phyloP scores from a whole-genome alignment of 2,888 invertebrate species.

The Agapostemon virescens region DNA sequence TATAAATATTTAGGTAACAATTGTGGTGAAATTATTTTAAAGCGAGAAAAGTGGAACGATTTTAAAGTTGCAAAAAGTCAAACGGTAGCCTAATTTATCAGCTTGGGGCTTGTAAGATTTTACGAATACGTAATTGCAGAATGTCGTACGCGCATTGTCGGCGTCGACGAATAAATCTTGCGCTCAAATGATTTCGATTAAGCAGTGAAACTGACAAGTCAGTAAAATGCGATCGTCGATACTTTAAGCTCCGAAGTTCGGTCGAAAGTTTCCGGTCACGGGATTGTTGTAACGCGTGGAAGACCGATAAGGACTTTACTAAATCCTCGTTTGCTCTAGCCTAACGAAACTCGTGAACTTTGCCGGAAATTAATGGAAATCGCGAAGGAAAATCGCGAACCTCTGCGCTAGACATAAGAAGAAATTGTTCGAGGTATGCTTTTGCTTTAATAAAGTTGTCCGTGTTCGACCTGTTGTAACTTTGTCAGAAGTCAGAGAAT shows the following conservation, averaged over 20 bases:
- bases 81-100: too few species aligned
- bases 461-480: background rate
- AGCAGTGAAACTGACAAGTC: background rate
- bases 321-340: slow-evolving; percentile 7
- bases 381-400: background rate
- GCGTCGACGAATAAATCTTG: too few species aligned
- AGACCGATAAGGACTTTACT: slow-evolving; percentile 4
- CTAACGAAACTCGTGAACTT: background rate
- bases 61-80: too few species aligned
- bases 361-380: background rate
- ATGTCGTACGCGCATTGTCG: too few species aligned
- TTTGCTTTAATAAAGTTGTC: background rate
- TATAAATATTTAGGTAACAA: too few species aligned
- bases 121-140: too few species aligned
- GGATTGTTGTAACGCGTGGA: slow-evolving; percentile 2
- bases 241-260: background rate
- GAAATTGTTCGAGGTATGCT: background rate
- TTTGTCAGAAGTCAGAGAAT: background rate
- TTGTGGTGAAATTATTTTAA: too few species aligned
- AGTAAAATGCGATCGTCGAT: background rate
- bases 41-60: too few species aligned
- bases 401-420: background rate
- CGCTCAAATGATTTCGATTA: background rate
- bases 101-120: too few species aligned
- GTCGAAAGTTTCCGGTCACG: background rate